Evolutionary conservation across 2,888 invertebrate species (phyloP).

Genomic region (Yponomeuta evonymella): DNA sequence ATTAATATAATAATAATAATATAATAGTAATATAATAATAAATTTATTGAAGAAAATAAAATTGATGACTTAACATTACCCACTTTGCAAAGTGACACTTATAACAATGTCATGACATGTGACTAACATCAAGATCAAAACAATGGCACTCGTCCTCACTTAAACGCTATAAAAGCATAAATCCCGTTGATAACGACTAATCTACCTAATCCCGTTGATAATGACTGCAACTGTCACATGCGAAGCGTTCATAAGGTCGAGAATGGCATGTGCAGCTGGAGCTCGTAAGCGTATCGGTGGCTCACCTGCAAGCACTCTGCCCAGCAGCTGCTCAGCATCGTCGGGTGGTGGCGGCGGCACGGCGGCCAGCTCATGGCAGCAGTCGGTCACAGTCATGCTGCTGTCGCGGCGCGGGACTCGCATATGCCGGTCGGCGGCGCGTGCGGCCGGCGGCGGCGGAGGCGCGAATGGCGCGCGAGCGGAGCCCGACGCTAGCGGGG

Average conservation of each 20-base stretch:
- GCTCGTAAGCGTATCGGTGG: neutral
- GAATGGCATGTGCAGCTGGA: neutral
- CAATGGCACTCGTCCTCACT: neutral
- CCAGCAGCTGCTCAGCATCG: slow-evolving; percentile 64
- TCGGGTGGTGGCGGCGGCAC: slow-evolving; percentile 36
- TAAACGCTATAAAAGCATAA: neutral
- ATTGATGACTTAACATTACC: neutral
- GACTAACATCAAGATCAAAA: neutral
- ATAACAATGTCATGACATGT: neutral
- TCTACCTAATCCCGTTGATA: neutral
- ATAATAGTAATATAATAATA: too few relatives aligned
- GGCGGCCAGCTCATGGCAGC: slow-evolving; percentile 41
- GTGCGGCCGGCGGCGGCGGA: slow-evolving; percentile 71
- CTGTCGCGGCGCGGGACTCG: slow-evolving; percentile 45
- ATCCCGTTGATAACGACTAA: neutral
- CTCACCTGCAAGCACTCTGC: slow-evolving; percentile 68
- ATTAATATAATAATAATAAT: too few relatives aligned
- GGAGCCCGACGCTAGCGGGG: slow-evolving; percentile 45
- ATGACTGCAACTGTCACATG: neutral
- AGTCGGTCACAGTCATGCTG: slow-evolving; percentile 70
- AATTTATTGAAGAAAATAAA: neutral
- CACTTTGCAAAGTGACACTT: neutral
- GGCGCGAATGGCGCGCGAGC: slow-evolving; percentile 69
- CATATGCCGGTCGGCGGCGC: slow-evolving; percentile 62
- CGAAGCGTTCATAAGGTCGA: neutral